Evolutionary conservation across 2,113 vertebrate species (phyloP).

Genomic region (Garra rufa): DNA sequence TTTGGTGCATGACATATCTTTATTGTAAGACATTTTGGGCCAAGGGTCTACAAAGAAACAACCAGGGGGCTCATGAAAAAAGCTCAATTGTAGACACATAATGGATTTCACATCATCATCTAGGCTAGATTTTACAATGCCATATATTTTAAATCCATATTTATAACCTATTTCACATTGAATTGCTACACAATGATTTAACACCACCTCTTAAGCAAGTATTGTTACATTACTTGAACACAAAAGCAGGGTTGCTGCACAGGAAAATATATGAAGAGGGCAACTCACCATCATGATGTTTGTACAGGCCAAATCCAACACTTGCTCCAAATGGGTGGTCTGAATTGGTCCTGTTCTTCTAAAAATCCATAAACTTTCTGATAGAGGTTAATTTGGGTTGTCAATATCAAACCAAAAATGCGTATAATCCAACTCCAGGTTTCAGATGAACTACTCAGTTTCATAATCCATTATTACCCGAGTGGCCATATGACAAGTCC

Average conservation of each 20-base stretch:
- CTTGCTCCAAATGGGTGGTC: neutral
- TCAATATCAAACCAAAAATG: neutral
- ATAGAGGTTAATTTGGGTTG: neutral
- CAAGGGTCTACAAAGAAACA: slow-evolving; percentile 6
- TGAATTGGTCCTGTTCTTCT: neutral
- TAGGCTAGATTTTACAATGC: neutral
- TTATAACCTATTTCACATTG: neutral
- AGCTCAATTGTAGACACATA: neutral
- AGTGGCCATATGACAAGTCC: neutral
- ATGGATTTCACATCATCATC: neutral
- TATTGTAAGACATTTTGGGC: slow-evolving; percentile 45
- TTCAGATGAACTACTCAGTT: neutral
- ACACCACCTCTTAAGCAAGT: neutral
- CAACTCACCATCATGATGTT: slow-evolving; percentile 8
- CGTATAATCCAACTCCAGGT: neutral
- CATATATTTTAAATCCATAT: slow-evolving; percentile 2
- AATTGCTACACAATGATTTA: neutral
- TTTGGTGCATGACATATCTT: slow-evolving; percentile 65
- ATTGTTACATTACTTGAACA: neutral
- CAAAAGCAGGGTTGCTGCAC: neutral
- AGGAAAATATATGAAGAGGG: neutral
- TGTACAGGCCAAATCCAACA: neutral
- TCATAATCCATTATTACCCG: too few species aligned
- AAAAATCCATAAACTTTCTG: neutral
- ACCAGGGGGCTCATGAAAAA: neutral